These are phyloP conservation scores for Adoxophyes honmai DNA, from an alignment of 1,140 invertebrate species.

Conservation along the genomic window DNA sequence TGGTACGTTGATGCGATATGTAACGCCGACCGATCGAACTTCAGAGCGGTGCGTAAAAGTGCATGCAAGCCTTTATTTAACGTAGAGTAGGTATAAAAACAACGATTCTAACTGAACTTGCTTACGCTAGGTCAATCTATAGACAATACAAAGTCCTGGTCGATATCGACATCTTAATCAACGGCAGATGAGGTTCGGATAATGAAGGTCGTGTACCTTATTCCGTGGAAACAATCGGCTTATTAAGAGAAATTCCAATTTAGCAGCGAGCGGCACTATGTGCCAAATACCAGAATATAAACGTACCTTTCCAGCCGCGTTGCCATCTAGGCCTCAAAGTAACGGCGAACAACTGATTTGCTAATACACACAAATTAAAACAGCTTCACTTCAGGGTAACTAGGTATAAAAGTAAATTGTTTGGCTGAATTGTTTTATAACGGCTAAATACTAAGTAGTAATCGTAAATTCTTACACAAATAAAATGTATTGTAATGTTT, in stretches of 20 bases:
- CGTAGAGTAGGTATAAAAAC: too few relatives aligned
- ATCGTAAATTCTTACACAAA: too few relatives aligned
- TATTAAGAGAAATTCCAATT: conserved; percentile 16
- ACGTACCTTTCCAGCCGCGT: conserved; percentile 35
- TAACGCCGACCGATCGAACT: too few relatives aligned
- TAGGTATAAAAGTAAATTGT: too few relatives aligned
- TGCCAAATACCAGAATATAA: conserved; percentile 31
- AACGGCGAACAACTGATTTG: conserved; percentile 26
- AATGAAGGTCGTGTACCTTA: conserved; percentile 10
- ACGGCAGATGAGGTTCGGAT: background rate
- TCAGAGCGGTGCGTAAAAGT: too few relatives aligned
- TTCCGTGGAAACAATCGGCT: conserved; percentile 10
- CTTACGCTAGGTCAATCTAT: too few relatives aligned
- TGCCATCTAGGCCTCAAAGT: conserved; percentile 35
- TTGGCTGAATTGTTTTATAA: too few relatives aligned
- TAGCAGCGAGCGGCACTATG: conserved; percentile 21
- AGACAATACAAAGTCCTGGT: background rate
- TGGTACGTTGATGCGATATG: too few relatives aligned
- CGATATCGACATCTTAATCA: background rate
- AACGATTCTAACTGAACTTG: too few relatives aligned
- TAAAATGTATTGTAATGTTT: too few relatives aligned
- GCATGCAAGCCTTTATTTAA: too few relatives aligned
- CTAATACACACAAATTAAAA: conserved; percentile 20
- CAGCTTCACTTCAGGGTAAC: background rate
- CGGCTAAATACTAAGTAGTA: too few relatives aligned